Evolutionary conservation across 1,140 invertebrate species (phyloP).

Genomic region (Mycetomoellerius zeteki): DNA sequence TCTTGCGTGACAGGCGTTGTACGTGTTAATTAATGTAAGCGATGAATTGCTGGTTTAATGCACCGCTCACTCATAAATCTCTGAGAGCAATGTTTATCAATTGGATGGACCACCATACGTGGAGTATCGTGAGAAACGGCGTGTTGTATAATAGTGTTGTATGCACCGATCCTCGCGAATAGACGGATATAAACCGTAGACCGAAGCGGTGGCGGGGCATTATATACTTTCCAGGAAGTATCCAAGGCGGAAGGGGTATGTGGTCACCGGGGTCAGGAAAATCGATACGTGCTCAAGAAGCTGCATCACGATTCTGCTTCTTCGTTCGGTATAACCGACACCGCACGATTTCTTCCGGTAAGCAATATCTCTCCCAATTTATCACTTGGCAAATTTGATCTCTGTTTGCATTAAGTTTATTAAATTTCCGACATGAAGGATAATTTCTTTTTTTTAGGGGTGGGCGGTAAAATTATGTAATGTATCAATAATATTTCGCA

Average conservation of each 20-base stretch:
- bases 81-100: constrained; percentile 24
- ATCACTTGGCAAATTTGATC: neutral
- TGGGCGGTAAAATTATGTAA: neutral
- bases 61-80: neutral
- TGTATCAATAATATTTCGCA: neutral
- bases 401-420: constrained; percentile 1
- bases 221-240: constrained; percentile 62
- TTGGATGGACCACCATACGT: neutral
- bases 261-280: constrained; percentile 59
- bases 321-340: constrained; percentile 4
- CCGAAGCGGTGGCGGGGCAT: constrained; percentile 13
- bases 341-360: constrained; percentile 34
- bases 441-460: neutral
- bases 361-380: constrained; percentile 11
- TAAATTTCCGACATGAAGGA: constrained; percentile 7
- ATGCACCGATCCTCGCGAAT: neutral
- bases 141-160: constrained; percentile 30
- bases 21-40: neutral
- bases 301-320: constrained; percentile 45
- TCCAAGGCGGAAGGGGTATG: constrained; percentile 53
- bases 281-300: constrained; percentile 56
- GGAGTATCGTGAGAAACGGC: constrained; percentile 23
- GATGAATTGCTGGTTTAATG: neutral
- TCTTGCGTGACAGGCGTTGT: neutral
- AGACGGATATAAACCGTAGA: constrained; percentile 39